Evolutionary conservation across 30 jellyfish, hydroid and myxozoan species (phyloP).

Genomic region (Cassiopea xamachana): DNA sequence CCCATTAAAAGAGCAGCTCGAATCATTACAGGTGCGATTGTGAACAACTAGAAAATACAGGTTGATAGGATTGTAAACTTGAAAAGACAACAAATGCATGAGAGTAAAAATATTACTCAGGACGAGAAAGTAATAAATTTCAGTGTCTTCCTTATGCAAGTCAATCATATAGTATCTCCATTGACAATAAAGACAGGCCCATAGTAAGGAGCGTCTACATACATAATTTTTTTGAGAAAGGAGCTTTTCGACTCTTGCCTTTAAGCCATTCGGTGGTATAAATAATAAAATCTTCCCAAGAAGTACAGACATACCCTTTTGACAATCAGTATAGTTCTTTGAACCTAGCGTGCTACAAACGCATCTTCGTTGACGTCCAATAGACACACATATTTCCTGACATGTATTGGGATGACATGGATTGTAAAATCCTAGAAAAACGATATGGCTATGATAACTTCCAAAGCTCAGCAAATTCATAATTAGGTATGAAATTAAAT

Average conservation of each 20-base stretch:
- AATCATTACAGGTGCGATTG: conserved; percentile 13
- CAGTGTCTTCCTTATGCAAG: no score
- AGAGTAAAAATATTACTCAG: no score
- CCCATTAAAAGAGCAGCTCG: neutral
- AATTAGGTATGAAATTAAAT: no score
- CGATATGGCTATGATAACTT: neutral
- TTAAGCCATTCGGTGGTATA: no score
- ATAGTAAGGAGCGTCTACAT: no score
- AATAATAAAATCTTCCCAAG: no score
- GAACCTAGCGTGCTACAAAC: conserved; percentile 12
- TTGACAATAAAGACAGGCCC: no score
- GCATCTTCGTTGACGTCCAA: conserved; percentile 51
- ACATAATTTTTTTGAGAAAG: no score
- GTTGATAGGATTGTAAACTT: neutral
- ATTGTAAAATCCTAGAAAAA: conserved; percentile 35
- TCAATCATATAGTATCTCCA: no score
- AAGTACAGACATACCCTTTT: neutral
- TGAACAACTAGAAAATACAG: neutral
- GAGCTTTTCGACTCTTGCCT: no score
- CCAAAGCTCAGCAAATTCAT: no score
- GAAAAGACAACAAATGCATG: neutral
- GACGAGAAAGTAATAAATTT: no score
- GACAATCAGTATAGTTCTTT: conserved; percentile 13
- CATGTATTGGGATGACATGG: conserved; percentile 52
- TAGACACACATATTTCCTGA: conserved; percentile 40